Base-by-base conservation (phyloP, 2,113 vertebrate species). In the Pituophis catenifer region DNA sequence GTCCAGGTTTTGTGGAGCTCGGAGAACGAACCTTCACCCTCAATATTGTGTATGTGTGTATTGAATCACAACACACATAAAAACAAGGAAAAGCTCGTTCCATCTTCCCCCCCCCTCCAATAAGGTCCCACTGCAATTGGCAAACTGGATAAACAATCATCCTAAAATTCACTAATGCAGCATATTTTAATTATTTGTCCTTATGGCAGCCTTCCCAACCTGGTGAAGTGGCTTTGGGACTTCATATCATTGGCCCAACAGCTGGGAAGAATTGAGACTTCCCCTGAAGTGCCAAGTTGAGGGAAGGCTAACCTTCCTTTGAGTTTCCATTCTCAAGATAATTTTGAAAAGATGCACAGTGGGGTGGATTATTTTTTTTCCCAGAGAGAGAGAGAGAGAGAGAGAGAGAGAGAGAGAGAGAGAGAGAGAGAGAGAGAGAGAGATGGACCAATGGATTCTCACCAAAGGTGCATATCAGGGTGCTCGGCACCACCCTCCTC, bases 361-460 rank as follows among this genome's bases (percentile, higher is more conserved):
- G 48, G 21, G 3, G 15, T 15, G 13, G 44, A 54, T n/a, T 59
- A 57, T 57, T 57, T 21, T 57, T 55, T 7, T 6, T 5, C 55
- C 44, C 44, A 48, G 44, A 89, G 90, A 93, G 48, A 89, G 90
- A 38, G 38, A 48, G 44, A 89, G 90, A 93, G 48, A 89, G 90
- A 93, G 38, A 48, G 44, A 89, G 90, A 93, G 48, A 89, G 90
- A 38, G 38, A 48, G 44, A 89, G 90, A 93, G 48, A 89, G 90
- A 93, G 38, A 44, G 44, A 89, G 90, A 93, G 48, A 89, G 90
- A 93, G 90, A 93, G 48, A 89, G 90, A 93, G n/a, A 44, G 24
- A 33, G 50, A n/a, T 53, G 38, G n/a, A 44, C n/a, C n/a, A 10
- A 50, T 44, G 54, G 44, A 54, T 19, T 17, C 19, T n/a, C 11